Percentiles rank a stretch among this genome's conserved stretches.
phyloP scores from a whole-genome alignment of 1,140 invertebrate species.

The Lasioglossum baleicum region DNA sequence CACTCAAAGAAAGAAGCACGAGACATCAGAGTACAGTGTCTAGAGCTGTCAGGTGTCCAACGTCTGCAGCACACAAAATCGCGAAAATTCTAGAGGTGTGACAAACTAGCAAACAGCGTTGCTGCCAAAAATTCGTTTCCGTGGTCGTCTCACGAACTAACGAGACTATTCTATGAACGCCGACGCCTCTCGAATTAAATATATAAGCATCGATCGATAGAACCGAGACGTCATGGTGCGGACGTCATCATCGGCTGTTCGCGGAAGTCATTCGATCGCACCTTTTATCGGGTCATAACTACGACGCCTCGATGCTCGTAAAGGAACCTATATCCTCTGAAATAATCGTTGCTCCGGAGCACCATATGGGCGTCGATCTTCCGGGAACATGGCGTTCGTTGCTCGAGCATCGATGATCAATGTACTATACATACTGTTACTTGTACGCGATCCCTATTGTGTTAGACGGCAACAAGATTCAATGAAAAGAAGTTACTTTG shows the following conservation, averaged over 20 bases:
- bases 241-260: not conserved
- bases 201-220: not conserved
- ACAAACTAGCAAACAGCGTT: too few relatives aligned
- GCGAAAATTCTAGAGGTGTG: not conserved
- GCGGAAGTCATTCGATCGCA: not conserved
- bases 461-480: not conserved
- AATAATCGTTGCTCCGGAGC: not conserved
- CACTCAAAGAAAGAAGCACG: too few relatives aligned
- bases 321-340: not conserved
- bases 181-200: not conserved
- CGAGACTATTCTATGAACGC: not conserved
- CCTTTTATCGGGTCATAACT: constrained; percentile 10
- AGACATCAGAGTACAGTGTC: too few relatives aligned
- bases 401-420: not conserved
- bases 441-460: not conserved
- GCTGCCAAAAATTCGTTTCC: not conserved
- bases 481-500: not conserved
- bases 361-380: not conserved
- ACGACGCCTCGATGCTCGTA: not conserved
- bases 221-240: not conserved
- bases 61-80: not conserved
- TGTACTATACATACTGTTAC: not conserved
- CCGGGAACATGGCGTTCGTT: not conserved
- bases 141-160: not conserved
- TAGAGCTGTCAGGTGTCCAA: too few relatives aligned